Base-by-base conservation (phyloP, 2,888 invertebrate species). In the Arctia plantaginis region DNA sequence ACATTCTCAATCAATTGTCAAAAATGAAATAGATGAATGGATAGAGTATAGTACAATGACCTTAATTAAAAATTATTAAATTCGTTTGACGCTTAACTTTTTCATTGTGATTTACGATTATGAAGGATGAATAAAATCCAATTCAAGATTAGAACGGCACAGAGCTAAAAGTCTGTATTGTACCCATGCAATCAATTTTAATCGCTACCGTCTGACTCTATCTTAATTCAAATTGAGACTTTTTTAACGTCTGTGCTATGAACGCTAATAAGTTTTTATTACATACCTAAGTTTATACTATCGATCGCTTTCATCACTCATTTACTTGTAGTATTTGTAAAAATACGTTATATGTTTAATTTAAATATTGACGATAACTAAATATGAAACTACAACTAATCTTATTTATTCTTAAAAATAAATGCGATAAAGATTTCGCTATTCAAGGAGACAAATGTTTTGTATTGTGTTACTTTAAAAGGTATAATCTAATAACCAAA, bases 121-220 rank as follows among this genome's bases (percentile, higher is more conserved):
- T 55, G n/a, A 82, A 76, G 77, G 80, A 70, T 79, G 73, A 81
- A 80, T 75, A 76, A 76, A 80, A 78, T 83, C 85, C 71, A 79
- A 74, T 81, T 75, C 69, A 72, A 79, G 72, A 81, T 76, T 71
- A 75, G 76, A 77, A 68, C 67, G 64, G 68, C 74, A 75, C 80
- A 30, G 72, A 80, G 79, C 30, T 72, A 69, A 73, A 69, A 81
- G 77, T 55, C 74, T 84, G 77, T 81, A 82, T 82, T 71, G 77
- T 75, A 77, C 79, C 59, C 41, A 64, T 71, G 33, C 62, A 84
- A 82, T 78, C 72, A 72, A 79, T 84, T 77, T 80, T 78, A 79
- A 83, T 83, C 77, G 66, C 80, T 75, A 76, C 59, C 35, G 33
- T 74, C 74, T 69, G 65, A 76, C 73, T 79, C 76, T 80, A 77